Conservation (phyloP, 2,888 invertebrate genomes). For the Drosophila yooni region DNA sequence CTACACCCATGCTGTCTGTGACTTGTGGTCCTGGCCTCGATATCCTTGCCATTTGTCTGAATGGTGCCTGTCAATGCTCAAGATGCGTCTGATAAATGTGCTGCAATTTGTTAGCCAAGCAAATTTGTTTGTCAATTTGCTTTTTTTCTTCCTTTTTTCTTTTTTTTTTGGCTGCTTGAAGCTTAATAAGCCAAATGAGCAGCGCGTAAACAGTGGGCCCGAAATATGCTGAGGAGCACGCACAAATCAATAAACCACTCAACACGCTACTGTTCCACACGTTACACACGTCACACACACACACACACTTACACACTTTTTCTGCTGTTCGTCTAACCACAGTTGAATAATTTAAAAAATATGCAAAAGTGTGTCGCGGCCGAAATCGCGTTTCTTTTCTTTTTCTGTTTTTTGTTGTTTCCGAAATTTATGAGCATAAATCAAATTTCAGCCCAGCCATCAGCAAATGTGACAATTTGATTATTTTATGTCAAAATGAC, state of each 20-base stretch:
- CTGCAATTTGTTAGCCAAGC: conserved; percentile 46
- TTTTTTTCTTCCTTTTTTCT: too few relatives aligned
- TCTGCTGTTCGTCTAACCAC: conserved; percentile 27
- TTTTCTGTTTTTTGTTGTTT: conserved; percentile 1
- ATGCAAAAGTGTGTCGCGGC: conserved; percentile 45
- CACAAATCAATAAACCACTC: conserved; percentile 24
- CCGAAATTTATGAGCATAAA: conserved; percentile 16
- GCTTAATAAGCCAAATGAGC: conserved; percentile 41
- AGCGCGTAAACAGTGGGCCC: conserved; percentile 4
- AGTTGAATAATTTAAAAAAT: conserved; percentile 41
- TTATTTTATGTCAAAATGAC: conserved; percentile 71
- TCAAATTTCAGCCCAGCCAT: conserved; percentile 36
- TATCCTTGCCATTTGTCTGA: conserved; percentile 44
- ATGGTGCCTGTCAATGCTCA: conserved; percentile 46
- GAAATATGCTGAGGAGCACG: conserved; percentile 21
- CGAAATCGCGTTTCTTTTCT: conserved; percentile 26
- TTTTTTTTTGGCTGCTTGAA: background rate
- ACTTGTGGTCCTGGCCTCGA: conserved; percentile 9
- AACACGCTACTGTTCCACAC: conserved; percentile 13
- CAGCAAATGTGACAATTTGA: conserved; percentile 71
- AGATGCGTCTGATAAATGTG: conserved; percentile 46
- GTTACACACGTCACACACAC: background rate
- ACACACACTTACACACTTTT: background rate
- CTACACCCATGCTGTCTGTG: background rate
- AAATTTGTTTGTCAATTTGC: conserved; percentile 53